Evolutionary conservation across 2,797 vertebrate genomes (phyloP), one percentile per base, ranked within the genome.

Genomic region (Phoebastria nigripes): DNA sequence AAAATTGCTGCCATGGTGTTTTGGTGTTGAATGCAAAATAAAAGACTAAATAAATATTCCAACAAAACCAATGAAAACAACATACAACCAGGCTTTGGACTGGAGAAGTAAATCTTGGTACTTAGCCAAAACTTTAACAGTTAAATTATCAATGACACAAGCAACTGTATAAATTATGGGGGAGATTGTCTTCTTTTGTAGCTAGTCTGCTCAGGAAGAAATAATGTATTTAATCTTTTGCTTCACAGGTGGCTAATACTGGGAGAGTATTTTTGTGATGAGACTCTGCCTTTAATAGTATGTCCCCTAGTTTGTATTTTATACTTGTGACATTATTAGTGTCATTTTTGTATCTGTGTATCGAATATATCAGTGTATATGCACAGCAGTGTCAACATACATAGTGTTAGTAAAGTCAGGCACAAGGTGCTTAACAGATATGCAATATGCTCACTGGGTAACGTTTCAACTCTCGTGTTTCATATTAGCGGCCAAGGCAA

Each of bases 191-290:
- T 20, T 52, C 25, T 90, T 93, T 80, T 54, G 73, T 88, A 66
- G 44, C 15, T 63, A 70, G 13, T 35, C 31, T 87, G 42, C 63
- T 94, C 52, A 82, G 41, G 59, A 78, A 69, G 76, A 89, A 87
- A 58, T 61, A 90, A 79, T 81, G 42, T 58, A 67, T 95, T 88
- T 95, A 80, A 88, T 79, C 55, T 90, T 73, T 87, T 86, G 12
- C 83, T 80, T 94, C 66, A 91, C 58, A 72, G 89, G 71, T 83
- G 70, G 79, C 25, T 73, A 54, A 90, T 56, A 37, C 47, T 35
- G 15, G 31, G 41, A 87, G 2, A 35, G 15, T 70, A 82, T 76
- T 89, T 96, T 71, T 70, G 37, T 85, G 67, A 76, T 46, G 17
- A 80, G 44, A 42, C 9, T 71, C 29, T 94, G 59, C 26, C 24